Percentiles rank a stretch among this genome's conserved stretches.
These are phyloP conservation scores for Macropus fuliginosus DNA, from an alignment of 2,797 vertebrate genomes.

Conservation along the genomic window DNA sequence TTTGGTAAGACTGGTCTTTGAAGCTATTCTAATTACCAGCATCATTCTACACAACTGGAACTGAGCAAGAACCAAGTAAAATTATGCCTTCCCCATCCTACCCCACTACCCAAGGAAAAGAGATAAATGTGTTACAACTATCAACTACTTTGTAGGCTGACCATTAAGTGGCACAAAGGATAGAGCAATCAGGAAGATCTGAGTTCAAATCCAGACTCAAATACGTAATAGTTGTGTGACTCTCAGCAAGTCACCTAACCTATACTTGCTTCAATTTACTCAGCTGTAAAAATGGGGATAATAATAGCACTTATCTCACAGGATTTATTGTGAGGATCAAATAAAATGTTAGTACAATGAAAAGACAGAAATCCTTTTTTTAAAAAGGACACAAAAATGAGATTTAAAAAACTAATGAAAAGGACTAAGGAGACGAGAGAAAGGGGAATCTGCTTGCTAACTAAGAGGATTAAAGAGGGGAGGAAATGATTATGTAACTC, in stretches of 20 bases:
- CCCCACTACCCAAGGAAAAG: background rate
- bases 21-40: conserved; percentile 39
- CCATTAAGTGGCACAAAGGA: background rate
- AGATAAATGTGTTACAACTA: background rate
- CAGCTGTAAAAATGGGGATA: background rate
- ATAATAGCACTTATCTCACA: background rate
- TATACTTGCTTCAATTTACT: background rate
- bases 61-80: conserved; percentile 17
- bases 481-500: background rate
- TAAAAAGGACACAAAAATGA: background rate
- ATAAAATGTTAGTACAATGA: background rate
- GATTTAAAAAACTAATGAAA: background rate
- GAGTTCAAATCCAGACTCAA: background rate
- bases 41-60: background rate
- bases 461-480: background rate
- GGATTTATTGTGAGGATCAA: background rate
- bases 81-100: background rate
- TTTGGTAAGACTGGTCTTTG: conserved; percentile 42
- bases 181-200: background rate
- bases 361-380: background rate
- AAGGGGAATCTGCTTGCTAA: background rate
- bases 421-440: background rate
- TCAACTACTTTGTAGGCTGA: background rate
- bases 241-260: background rate
- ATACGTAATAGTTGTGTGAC: background rate